These are phyloP conservation scores for Sebastes minor DNA, from an alignment of 2,797 vertebrate genomes.

Conservation along the genomic window DNA sequence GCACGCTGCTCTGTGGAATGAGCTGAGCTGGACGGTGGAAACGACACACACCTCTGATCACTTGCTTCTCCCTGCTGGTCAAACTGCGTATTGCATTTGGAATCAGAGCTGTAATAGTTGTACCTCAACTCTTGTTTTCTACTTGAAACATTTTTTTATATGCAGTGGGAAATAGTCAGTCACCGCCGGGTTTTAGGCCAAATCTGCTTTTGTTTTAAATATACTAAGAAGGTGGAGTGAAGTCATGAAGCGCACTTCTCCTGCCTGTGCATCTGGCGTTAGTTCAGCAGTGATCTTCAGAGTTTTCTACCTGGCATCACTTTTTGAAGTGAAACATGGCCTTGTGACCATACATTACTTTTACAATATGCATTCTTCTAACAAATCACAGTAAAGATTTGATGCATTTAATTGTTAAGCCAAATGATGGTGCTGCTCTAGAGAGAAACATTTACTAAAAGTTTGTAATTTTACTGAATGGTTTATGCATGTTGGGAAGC, in stretches of 20 bases:
- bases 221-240: background rate
- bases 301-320: background rate
- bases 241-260: background rate
- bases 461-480: background rate
- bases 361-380: background rate
- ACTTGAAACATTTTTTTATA: conserved; percentile 19
- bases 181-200: background rate
- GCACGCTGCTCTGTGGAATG: background rate
- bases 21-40: background rate
- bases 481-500: background rate
- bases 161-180: background rate
- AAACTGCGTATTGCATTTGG: conserved; percentile 25
- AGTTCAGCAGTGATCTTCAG: background rate
- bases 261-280: background rate
- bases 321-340: background rate
- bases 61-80: conserved; percentile 61
- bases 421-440: conserved; percentile 40
- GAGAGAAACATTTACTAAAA: background rate
- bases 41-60: background rate
- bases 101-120: background rate
- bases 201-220: conserved; percentile 6
- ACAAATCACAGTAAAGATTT: background rate
- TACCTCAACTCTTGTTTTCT: conserved; percentile 15
- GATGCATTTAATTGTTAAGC: background rate
- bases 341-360: background rate